Conservation (phyloP, 2,888 invertebrate genomes). For the Drosophila planitibia region DNA sequence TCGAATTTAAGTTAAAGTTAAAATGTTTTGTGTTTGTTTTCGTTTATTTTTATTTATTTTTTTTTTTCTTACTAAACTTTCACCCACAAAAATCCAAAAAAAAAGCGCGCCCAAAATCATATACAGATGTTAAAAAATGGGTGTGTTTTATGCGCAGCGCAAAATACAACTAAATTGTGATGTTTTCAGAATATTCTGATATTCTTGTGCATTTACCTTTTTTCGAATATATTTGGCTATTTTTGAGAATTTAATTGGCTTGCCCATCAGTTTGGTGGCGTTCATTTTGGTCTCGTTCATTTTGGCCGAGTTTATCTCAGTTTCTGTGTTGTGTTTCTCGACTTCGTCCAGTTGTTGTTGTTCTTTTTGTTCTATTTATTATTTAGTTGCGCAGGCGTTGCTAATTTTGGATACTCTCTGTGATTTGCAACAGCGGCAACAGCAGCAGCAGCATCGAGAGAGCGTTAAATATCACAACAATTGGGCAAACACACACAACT, state of each 20-base stretch:
- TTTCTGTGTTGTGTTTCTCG: slow-evolving; percentile 14
- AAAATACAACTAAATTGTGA: slow-evolving; percentile 32
- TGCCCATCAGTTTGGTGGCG: slow-evolving; percentile 81
- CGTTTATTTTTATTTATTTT: neutral
- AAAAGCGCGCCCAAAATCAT: slow-evolving; percentile 1
- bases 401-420: slow-evolving; percentile 66
- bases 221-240: slow-evolving; percentile 85
- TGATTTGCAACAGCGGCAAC: slow-evolving; percentile 28
- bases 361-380: neutral
- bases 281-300: slow-evolving; percentile 67
- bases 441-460: slow-evolving; percentile 36
- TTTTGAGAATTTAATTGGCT: slow-evolving; percentile 83
- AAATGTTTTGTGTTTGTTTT: slow-evolving; percentile 5
- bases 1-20: slow-evolving; percentile 19
- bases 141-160: slow-evolving; percentile 8
- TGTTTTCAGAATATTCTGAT: neutral
- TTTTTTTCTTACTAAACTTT: slow-evolving; percentile 49
- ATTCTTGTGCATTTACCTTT: slow-evolving; percentile 80
- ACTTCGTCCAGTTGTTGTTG: slow-evolving; percentile 9
- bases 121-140: neutral
- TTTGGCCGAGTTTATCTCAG: slow-evolving; percentile 40
- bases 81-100: slow-evolving; percentile 47
- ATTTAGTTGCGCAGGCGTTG: slow-evolving; percentile 45
- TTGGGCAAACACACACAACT: slow-evolving; percentile 1
- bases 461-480: slow-evolving; percentile 29